phyloP scores from a whole-genome alignment of 2,113 vertebrate species.

The Clarias batrachus region DNA sequence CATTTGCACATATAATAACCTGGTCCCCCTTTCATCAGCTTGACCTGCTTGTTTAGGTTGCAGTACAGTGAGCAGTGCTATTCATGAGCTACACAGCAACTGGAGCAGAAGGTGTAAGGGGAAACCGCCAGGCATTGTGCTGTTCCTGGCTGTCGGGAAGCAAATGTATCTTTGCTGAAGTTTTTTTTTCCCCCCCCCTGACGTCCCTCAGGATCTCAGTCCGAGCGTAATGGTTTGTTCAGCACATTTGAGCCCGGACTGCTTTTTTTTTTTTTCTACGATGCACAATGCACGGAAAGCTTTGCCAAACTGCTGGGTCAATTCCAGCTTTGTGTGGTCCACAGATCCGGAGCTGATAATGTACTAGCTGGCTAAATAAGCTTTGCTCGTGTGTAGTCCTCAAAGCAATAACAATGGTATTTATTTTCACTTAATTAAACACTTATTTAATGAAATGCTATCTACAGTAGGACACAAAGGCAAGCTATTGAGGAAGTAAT shows the following conservation, averaged over 20 bases:
- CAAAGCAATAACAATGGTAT: background rate
- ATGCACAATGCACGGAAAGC: conserved; percentile 4
- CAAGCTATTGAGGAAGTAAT: background rate
- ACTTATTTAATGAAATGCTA: background rate
- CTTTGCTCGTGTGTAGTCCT: background rate
- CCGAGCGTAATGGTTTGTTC: conserved; percentile 20
- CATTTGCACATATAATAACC: background rate
- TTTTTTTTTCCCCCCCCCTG: background rate
- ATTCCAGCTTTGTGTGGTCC: conserved; percentile 6
- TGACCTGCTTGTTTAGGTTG: background rate
- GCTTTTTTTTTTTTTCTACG: background rate
- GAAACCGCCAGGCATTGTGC: conserved; percentile 6
- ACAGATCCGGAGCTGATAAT: conserved; percentile 11
- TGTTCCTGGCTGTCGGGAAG: conserved; percentile 18
- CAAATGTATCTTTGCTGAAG: conserved; percentile 19
- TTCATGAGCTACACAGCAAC: too few species aligned
- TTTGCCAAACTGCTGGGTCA: conserved; percentile 19
- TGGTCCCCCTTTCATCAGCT: background rate
- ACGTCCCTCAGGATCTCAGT: conserved; percentile 1
- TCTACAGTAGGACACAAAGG: background rate
- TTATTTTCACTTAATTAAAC: conserved; percentile 1
- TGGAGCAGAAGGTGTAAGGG: background rate
- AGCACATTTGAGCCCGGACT: conserved; percentile 9
- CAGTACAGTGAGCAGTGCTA: background rate
- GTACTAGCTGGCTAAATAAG: background rate